Evolutionary conservation across 2,888 invertebrate genomes (phyloP).

Genomic region (Troides helena): DNA sequence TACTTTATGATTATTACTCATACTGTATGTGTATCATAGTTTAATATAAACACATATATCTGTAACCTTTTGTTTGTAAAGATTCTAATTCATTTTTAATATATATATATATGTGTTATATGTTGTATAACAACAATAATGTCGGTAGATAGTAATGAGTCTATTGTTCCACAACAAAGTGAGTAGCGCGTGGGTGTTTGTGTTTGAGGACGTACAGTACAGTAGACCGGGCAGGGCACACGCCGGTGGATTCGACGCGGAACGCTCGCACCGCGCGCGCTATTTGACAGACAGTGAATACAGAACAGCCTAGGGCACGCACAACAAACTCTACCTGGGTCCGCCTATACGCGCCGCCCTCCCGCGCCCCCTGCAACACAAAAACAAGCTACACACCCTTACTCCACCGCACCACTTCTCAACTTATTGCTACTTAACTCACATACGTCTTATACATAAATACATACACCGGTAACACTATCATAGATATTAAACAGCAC

Average conservation of each 20-base stretch:
- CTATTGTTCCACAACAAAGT: no score
- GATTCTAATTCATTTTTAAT: no score
- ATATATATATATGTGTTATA: no score
- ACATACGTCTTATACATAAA: background rate
- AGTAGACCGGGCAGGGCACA: constrained; percentile 34
- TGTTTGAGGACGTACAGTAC: background rate
- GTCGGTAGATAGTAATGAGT: no score
- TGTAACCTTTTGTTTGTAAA: no score
- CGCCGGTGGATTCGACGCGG: constrained; percentile 62
- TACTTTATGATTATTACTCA: no score
- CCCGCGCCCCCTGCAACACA: constrained; percentile 78
- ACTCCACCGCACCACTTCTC: constrained; percentile 53
- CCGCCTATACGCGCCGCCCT: constrained; percentile 74
- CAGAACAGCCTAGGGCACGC: constrained; percentile 80
- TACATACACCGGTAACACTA: background rate
- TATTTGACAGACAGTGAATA: constrained; percentile 77
- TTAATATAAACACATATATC: no score
- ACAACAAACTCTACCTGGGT: constrained; percentile 79
- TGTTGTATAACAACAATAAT: no score
- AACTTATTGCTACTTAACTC: constrained; percentile 31
- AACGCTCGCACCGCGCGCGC: constrained; percentile 73
- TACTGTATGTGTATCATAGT: no score
- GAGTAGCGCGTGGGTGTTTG: no score
- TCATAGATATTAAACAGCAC: background rate
- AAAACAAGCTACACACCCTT: constrained; percentile 76